Percentiles rank a stretch among this genome's conserved stretches.
phyloP scores from a whole-genome alignment of 2,888 invertebrate species.

The Pollenia amentaria region DNA sequence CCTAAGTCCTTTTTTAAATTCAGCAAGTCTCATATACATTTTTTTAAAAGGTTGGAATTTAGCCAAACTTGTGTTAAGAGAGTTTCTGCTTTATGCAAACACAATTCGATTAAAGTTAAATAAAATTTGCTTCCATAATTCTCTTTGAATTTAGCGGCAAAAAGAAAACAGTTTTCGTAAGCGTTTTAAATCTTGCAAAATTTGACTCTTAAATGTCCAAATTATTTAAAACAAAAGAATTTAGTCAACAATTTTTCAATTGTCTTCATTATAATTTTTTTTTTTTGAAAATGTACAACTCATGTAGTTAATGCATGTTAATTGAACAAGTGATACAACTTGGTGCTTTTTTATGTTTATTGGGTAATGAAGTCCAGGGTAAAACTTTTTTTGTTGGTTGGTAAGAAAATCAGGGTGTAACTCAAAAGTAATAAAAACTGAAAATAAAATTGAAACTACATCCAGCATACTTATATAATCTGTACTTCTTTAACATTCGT shows the following conservation, averaged over 20 bases:
- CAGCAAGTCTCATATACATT: background rate
- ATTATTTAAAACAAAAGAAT: background rate
- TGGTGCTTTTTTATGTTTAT: constrained; percentile 56
- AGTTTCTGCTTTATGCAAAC: no score
- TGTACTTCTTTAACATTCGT: constrained; percentile 92
- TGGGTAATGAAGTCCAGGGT: constrained; percentile 58
- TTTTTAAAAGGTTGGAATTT: no score
- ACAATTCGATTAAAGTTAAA: no score
- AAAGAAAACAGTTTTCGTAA: constrained; percentile 50
- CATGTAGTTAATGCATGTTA: constrained; percentile 55
- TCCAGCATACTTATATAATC: constrained; percentile 85
- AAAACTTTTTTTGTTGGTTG: constrained; percentile 24
- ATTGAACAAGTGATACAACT: constrained; percentile 59
- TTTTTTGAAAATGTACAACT: constrained; percentile 26
- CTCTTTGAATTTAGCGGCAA: background rate
- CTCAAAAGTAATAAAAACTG: constrained; percentile 69
- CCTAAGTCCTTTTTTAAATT: background rate
- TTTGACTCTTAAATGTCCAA: constrained; percentile 19
- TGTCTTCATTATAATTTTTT: constrained; percentile 44
- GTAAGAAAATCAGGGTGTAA: constrained; percentile 62
- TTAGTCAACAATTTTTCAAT: constrained; percentile 14
- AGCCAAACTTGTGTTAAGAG: no score
- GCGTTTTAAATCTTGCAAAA: constrained; percentile 23
- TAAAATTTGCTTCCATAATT: no score
- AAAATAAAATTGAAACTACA: constrained; percentile 80